Evolutionary conservation across 2,113 vertebrate genomes (phyloP).

Genomic region (Melanocharis versteri): DNA sequence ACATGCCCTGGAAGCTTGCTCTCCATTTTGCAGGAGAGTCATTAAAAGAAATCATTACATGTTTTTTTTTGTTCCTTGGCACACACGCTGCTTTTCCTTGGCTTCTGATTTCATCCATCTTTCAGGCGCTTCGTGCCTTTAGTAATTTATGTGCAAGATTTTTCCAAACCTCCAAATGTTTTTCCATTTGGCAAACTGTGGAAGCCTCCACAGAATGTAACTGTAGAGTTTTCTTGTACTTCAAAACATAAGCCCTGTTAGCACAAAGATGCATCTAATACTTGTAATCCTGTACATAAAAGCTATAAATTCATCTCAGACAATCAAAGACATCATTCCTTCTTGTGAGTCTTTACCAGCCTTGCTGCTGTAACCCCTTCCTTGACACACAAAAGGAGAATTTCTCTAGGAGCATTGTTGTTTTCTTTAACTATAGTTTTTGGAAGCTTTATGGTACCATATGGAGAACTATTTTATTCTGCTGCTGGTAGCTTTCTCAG

Average conservation of each 20-base stretch:
- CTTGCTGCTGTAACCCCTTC: not conserved
- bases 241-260: slow-evolving; percentile 70
- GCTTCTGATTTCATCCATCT: slow-evolving; percentile 80
- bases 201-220: slow-evolving; percentile 76
- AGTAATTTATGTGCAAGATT: slow-evolving; percentile 85
- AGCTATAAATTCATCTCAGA: slow-evolving; percentile 28
- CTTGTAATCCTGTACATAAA: slow-evolving; percentile 50
- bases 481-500: slow-evolving; percentile 68
- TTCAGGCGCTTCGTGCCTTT: slow-evolving; percentile 78
- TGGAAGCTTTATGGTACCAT: slow-evolving; percentile 72
- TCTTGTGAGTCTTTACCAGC: not conserved
- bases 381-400: not conserved
- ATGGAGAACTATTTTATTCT: slow-evolving; percentile 76
- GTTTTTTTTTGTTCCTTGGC: slow-evolving; percentile 73
- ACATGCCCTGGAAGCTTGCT: slow-evolving; percentile 64
- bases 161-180: slow-evolving; percentile 85
- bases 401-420: not conserved
- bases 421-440: slow-evolving; percentile 69
- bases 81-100: slow-evolving; percentile 76
- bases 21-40: slow-evolving; percentile 70
- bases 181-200: slow-evolving; percentile 82
- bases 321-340: not conserved
- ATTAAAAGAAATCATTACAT: slow-evolving; percentile 77
- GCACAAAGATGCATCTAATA: slow-evolving; percentile 62
- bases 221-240: slow-evolving; percentile 71